phyloP scores from a whole-genome alignment of 2,888 invertebrate species.

The Athalia circularis region DNA sequence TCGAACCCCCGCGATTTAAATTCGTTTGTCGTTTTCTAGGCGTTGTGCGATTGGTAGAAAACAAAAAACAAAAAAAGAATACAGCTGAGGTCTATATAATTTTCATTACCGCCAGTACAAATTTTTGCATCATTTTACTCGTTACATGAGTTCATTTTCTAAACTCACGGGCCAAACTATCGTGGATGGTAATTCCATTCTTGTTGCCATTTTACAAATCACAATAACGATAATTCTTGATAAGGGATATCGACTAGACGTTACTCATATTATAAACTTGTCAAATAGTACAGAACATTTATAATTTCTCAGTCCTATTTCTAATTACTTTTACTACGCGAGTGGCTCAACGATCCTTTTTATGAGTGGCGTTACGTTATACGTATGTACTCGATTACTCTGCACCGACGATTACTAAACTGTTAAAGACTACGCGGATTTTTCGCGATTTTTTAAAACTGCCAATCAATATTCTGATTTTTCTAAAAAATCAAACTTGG shows the following conservation, averaged over 20 bases:
- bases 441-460: conserved; percentile 35
- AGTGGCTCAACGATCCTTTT: no score
- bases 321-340: neutral
- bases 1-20: conserved; percentile 19
- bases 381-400: no score
- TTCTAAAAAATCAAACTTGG: conserved; percentile 9
- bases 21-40: conserved; percentile 11
- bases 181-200: neutral
- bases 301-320: neutral
- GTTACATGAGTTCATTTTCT: conserved; percentile 17
- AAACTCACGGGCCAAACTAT: conserved; percentile 7
- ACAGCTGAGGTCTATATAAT: neutral
- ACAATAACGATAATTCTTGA: neutral
- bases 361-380: no score
- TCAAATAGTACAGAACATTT: neutral
- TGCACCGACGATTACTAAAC: neutral
- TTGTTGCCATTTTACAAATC: no score
- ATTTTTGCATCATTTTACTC: conserved; percentile 49
- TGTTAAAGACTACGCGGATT: conserved; percentile 36
- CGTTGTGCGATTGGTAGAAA: neutral
- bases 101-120: conserved; percentile 58
- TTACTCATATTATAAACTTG: neutral
- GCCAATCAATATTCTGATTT: conserved; percentile 33
- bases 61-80: conserved; percentile 31
- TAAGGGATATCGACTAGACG: neutral